Evolutionary conservation across 2,888 invertebrate species (phyloP).

Genomic region (Andricus quercusramuli): DNA sequence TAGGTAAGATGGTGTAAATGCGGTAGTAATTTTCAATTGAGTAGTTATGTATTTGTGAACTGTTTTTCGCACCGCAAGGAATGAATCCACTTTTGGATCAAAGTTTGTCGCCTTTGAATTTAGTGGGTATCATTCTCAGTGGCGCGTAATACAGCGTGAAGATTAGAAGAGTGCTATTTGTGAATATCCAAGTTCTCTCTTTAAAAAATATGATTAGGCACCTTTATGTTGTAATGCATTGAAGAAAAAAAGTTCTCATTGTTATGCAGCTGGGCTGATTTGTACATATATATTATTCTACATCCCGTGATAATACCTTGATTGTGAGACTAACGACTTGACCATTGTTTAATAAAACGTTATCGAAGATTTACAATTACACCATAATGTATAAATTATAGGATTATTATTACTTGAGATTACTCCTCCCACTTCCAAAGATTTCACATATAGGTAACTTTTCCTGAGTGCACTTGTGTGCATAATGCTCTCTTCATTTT

Average conservation of each 20-base stretch:
- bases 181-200: background rate
- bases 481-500: background rate
- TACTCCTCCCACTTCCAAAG: background rate
- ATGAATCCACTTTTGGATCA: too few relatives aligned
- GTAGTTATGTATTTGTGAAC: too few relatives aligned
- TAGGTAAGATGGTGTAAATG: too few relatives aligned
- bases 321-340: background rate
- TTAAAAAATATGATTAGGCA: too few relatives aligned
- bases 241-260: background rate
- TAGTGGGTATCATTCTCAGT: too few relatives aligned
- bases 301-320: background rate
- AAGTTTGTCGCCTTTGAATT: too few relatives aligned
- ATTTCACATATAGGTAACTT: background rate
- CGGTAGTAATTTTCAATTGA: too few relatives aligned
- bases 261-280: background rate
- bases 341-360: background rate
- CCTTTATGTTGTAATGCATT: background rate
- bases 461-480: background rate
- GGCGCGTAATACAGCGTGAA: too few relatives aligned
- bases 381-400: conserved; percentile 1
- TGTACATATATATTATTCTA: background rate
- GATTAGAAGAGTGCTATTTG: too few relatives aligned
- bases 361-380: background rate
- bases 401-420: background rate
- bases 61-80: too few relatives aligned